Conservation (phyloP, 2,113 vertebrate species). For the Melanocharis versteri region DNA sequence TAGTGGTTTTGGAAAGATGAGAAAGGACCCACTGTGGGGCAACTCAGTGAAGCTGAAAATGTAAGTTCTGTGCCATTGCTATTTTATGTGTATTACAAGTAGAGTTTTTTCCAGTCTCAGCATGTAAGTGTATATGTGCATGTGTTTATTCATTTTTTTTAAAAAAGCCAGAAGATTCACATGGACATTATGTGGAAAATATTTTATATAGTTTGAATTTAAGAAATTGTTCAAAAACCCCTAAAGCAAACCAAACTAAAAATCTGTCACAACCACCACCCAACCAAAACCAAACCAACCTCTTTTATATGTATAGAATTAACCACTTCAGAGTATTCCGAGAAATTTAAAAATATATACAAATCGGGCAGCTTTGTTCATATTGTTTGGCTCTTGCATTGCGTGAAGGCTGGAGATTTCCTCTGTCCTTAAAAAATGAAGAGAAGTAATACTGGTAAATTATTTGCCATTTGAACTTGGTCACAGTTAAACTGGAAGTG, state of each 20-base stretch:
- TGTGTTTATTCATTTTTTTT: not conserved
- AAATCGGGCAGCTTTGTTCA: not conserved
- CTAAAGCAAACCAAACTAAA: not conserved
- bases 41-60: constrained; percentile 24
- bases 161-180: not conserved
- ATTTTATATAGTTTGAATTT: not conserved
- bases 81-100: not conserved
- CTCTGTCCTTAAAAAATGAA: not conserved
- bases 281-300: not conserved
- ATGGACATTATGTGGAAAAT: not conserved
- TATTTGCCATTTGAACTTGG: not conserved
- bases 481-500: not conserved
- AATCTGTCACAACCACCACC: not conserved
- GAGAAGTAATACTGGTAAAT: not conserved
- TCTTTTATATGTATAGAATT: not conserved
- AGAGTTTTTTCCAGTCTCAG: not conserved
- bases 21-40: not conserved
- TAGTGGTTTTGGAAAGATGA: constrained; percentile 25
- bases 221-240: not conserved
- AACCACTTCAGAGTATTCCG: not conserved
- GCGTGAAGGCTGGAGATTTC: not conserved
- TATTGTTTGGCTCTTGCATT: not conserved
- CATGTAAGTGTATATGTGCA: not conserved
- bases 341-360: not conserved
- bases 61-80: constrained; percentile 30